Base-by-base conservation (phyloP, 2,888 invertebrate species). In the Nemurella pictetii region DNA sequence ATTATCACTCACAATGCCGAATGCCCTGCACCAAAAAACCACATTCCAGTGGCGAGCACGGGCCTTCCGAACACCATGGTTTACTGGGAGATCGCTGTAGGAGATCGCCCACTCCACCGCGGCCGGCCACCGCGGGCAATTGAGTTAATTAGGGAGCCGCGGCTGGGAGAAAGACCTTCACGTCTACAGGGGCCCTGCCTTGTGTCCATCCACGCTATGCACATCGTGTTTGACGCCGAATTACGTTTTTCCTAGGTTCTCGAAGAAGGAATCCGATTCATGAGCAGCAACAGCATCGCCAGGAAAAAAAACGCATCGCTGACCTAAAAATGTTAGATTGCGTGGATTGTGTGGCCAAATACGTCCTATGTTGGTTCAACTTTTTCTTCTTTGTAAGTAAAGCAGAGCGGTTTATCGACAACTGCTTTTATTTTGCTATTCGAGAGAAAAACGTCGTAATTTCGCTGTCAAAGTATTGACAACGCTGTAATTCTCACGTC, bases 361-460 rank as follows among this genome's bases (percentile, higher is more conserved):
- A 94, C 90, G 91, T 94, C 87, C 91, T 95, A 86, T 95, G 94
- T 90, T 91, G 94, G 89, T 94, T 95, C 91, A 95, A 95, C 90
- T 94, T 95, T 89, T 89, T 94, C 87, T 94, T 95, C 90, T 94
- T 94, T 89, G 94, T 94, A 91, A 94, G 94, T 94, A 91, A 87
- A 26, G 26, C 30, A 80, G 29, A 55, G 3, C 55, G 55, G 55
- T 55, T 12, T 55, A 7, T 15, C 3, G 55, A 55, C n/a, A n/a
- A n/a, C n/a, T n/a, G n/a, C n/a, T n/a, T n/a, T n/a, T n/a, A n/a
- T n/a, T n/a, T n/a, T n/a, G n/a, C n/a, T n/a, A n/a, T n/a, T n/a
- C n/a, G n/a, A n/a, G n/a, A n/a, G n/a, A n/a, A n/a, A n/a, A n/a
- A n/a, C n/a, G 55, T 12, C 20, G 12, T 20, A 12, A 25, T 32